phyloP scores from a whole-genome alignment of 2,113 vertebrate species.

The Sula dactylatra region DNA sequence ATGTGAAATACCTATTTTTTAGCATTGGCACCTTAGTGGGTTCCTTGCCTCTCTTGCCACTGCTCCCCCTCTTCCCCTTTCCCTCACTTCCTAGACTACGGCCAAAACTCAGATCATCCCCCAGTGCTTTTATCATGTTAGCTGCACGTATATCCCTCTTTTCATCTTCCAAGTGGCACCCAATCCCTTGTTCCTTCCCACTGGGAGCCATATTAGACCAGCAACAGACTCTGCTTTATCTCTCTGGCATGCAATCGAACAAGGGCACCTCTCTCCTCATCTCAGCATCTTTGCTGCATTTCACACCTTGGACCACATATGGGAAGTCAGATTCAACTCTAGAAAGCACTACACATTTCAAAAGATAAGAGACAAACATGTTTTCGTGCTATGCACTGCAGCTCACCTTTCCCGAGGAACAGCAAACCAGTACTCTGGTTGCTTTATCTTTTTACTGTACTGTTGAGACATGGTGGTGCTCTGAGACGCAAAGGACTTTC shows the following conservation, averaged over 20 bases:
- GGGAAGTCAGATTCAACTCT: neutral
- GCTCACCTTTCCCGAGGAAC: constrained; percentile 93
- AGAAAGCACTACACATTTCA: neutral
- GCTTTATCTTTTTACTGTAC: constrained; percentile 78
- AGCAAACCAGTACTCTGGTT: constrained; percentile 98
- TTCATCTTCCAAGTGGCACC: neutral
- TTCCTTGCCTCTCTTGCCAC: neutral
- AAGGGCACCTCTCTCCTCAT: neutral
- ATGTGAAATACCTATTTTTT: neutral
- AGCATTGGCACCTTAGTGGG: neutral
- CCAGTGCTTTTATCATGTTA: neutral
- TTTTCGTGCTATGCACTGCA: neutral
- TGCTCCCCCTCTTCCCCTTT: neutral
- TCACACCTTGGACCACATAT: neutral
- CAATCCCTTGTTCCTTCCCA: neutral
- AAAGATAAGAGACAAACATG: neutral
- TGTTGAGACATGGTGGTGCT: constrained; percentile 80
- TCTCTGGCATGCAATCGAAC: neutral
- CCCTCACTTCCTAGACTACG: neutral
- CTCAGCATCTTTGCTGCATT: neutral
- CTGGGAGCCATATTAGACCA: neutral
- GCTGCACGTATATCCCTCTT: neutral
- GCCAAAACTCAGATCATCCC: neutral
- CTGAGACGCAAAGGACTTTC: constrained; percentile 89
- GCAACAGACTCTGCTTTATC: neutral